Percentiles rank a stretch among this genome's conserved stretches.
phyloP scores from a whole-genome alignment of 2,888 invertebrate genomes.

The Scaptomyza caliginosa region DNA sequence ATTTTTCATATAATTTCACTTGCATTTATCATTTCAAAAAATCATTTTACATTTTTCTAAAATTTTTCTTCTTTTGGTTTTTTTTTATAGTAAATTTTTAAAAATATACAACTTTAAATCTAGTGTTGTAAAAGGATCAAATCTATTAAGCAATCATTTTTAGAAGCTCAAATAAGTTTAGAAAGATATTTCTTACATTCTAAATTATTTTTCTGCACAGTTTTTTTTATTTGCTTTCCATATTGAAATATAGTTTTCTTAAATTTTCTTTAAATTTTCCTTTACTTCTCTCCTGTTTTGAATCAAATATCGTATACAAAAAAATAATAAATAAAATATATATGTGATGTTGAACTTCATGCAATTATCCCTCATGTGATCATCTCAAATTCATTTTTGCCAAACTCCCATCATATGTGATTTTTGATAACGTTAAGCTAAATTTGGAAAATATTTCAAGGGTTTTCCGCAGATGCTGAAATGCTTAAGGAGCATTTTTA shows the following conservation, averaged over 20 bases:
- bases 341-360: slow-evolving; percentile 27
- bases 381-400: slow-evolving; percentile 18
- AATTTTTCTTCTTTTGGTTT: neutral
- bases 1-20: too few relatives aligned
- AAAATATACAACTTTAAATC: neutral
- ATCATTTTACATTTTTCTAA: neutral
- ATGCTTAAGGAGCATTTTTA: neutral
- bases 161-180: neutral
- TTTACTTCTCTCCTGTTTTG: neutral
- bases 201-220: too few relatives aligned
- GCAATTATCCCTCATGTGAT: slow-evolving; percentile 33
- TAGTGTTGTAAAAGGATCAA: neutral
- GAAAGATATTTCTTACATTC: too few relatives aligned
- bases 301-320: slow-evolving; percentile 6
- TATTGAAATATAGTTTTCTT: neutral
- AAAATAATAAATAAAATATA: slow-evolving; percentile 32
- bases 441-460: neutral
- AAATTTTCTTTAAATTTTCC: neutral
- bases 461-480: neutral
- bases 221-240: neutral
- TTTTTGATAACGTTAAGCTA: slow-evolving; percentile 11
- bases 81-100: neutral
- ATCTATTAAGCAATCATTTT: neutral
- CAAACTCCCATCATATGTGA: slow-evolving; percentile 27
- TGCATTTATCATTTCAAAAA: slow-evolving; percentile 2